Evolutionary conservation across 2,797 vertebrate species (phyloP), one percentile per base, ranked within the genome.

Genomic region (Graptemys geographica): DNA sequence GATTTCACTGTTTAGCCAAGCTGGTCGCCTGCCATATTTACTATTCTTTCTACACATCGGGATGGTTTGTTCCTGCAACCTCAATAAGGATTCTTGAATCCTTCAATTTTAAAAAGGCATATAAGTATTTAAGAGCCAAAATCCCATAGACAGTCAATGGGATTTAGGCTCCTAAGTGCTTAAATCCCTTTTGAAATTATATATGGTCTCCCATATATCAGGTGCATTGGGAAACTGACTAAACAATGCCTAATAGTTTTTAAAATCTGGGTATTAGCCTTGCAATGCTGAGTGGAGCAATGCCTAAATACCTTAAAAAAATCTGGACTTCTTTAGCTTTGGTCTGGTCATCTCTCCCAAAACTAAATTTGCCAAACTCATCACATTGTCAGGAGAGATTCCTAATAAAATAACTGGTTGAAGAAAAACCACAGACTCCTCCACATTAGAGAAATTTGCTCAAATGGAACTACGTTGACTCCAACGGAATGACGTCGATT

Each of bases 341-440:
- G 23, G 9, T 25, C 21, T 74, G 41, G 37, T 51, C 86, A 76
- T 27, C 3, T 51, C 1, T 52, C 79, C 1, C 25, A 57, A 69
- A 8, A 59, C 28, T 47, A 15, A 85, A 89, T 76, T 78, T 12
- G 15, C 0, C 19, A 86, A 27, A 0, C 83, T 81, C 49, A 76
- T 13, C 85, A 76, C 3, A 12, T 2, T 33, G 33, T 65, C 55
- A 80, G 2, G 83, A 80, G 62, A 59, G 1, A 65, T 18, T 56
- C 0, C 21, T 41, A 79, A 59, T 1, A 69, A 83, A 94, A 12
- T 44, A 72, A 81, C 1, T 21, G 13, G 6, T 76, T 1, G 25
- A 83, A 81, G 0, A 87, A 82, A 86, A 27, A 57, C 0, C 1
- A 6, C 37, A 79, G 2, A 25, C 2, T 1, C 8, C 33, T 62